phyloP scores from a whole-genome alignment of 2,888 invertebrate species.

The Volucella bombylans region DNA sequence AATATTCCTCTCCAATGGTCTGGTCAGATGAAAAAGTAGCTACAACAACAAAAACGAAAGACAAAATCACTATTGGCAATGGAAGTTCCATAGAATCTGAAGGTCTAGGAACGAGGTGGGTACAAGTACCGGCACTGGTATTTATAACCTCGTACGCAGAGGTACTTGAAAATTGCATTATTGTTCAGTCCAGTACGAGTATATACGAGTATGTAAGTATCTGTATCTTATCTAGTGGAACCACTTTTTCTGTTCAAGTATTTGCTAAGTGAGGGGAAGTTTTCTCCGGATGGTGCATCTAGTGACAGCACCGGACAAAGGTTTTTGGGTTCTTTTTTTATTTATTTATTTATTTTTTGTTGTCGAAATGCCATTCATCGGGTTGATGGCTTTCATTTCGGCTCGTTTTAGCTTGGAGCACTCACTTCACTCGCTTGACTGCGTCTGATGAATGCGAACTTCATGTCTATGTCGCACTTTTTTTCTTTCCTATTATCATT shows the following conservation, averaged over 20 bases:
- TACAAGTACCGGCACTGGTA: too few relatives aligned
- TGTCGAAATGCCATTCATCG: slow-evolving; percentile 37
- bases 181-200: too few relatives aligned
- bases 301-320: slow-evolving; percentile 3
- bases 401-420: slow-evolving; percentile 25
- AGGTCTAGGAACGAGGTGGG: too few relatives aligned
- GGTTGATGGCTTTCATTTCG: slow-evolving; percentile 42
- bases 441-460: slow-evolving; percentile 27
- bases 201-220: background rate
- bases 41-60: too few relatives aligned
- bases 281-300: background rate
- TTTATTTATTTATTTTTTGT: background rate
- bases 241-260: background rate
- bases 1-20: background rate
- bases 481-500: background rate
- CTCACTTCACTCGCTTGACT: slow-evolving; percentile 28
- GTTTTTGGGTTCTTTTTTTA: background rate
- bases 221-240: background rate
- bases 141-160: too few relatives aligned
- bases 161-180: too few relatives aligned
- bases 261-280: too few relatives aligned
- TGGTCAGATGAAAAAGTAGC: background rate
- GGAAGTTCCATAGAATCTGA: too few relatives aligned
- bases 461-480: slow-evolving; percentile 4
- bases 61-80: background rate